Percentiles rank a stretch among this genome's conserved stretches.
Evolutionary conservation across 2,888 invertebrate species (phyloP).

Genomic region (Arge pagana): DNA sequence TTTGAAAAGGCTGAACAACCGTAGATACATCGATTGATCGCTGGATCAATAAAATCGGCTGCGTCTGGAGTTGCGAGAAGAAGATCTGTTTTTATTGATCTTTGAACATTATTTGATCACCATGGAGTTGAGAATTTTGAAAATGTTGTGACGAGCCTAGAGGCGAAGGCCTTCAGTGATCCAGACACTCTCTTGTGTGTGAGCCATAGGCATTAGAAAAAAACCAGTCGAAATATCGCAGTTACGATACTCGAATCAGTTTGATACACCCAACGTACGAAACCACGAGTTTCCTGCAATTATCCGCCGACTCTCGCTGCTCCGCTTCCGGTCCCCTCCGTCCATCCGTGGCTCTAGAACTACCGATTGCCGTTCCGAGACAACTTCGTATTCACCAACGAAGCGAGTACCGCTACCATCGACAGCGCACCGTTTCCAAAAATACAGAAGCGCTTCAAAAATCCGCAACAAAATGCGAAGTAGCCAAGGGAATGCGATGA

Average conservation of each 20-base stretch:
- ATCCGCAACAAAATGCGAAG: conserved; percentile 34
- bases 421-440: not conserved
- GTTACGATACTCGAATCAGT: too few relatives aligned
- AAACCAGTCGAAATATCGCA: too few relatives aligned
- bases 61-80: too few relatives aligned
- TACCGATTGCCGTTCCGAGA: not conserved
- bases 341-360: not conserved
- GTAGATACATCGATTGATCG: too few relatives aligned
- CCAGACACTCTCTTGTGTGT: conserved; percentile 56
- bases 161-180: conserved; percentile 42
- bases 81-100: too few relatives aligned
- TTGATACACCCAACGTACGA: too few relatives aligned
- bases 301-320: too few relatives aligned
- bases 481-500: conserved; percentile 52
- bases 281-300: too few relatives aligned
- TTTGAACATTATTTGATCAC: conserved; percentile 25
- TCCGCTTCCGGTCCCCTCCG: too few relatives aligned
- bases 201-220: conserved; percentile 42
- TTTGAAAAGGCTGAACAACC: too few relatives aligned
- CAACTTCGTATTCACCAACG: not conserved
- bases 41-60: too few relatives aligned
- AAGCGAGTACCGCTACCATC: not conserved
- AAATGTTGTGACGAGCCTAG: conserved; percentile 55
- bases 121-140: conserved; percentile 54
- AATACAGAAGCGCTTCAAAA: not conserved